Base-by-base conservation (phyloP, 1,140 invertebrate genomes). In the Orius laevigatus region DNA sequence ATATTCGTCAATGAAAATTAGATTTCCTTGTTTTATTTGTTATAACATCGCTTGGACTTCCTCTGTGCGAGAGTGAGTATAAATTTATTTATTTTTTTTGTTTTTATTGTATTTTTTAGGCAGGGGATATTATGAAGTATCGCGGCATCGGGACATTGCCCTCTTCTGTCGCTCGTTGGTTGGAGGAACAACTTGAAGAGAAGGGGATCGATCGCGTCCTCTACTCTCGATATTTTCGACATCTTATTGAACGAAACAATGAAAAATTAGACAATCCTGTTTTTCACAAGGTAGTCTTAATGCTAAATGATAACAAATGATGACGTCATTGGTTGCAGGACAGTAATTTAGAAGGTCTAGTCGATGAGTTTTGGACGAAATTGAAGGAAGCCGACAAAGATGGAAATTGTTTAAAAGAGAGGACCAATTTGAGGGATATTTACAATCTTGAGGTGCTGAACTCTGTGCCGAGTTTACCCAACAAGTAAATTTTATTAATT, bases 151-250 rank as follows among this genome's bases (percentile, higher is more conserved):
- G 65, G 57, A 65, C 65, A 53, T 66, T 70, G 68, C 70, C 70
- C 56, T 65, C 65, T 58, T 63, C 65, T 51, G 60, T 69, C 52
- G 65, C 63, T 50, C 57, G 62, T 59, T 76, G 73, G 73, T 66
- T 75, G 48, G 69, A 72, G 58, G 63, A 67, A 57, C 70, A 73
- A 60, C 58, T 76, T 58, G 72, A 74, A 59, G 65, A 67, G 50
- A 64, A 72, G 58, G 73, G 72, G 32, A 71, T 76, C 54, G 72
- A 75, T 62, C 68, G 71, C 48, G 63, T 71, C 20, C 65, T 72
- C 56, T 74, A 74, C 63, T 70, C 72, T 58, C 69, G 70, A 35
- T 74, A 73, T 57, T 68, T 75, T 49, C 64, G 74, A 51, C 73
- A 68, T 61, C 59, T 75, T 35, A 60, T 75, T 8, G 25, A 25